phyloP scores from a whole-genome alignment of 2,888 invertebrate species.

The Busseola fusca region DNA sequence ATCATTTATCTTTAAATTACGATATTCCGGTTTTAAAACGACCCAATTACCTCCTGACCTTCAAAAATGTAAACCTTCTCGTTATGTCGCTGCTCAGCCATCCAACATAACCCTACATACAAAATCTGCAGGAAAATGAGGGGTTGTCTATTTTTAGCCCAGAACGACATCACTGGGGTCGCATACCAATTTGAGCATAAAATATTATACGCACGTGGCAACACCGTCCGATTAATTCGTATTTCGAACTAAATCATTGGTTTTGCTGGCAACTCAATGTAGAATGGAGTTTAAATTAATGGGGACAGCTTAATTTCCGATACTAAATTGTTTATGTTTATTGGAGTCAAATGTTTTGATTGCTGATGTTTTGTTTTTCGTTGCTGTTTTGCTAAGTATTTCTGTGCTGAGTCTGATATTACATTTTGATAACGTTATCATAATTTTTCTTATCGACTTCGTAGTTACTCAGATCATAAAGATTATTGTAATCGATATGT shows the following conservation, averaged over 20 bases:
- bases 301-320: constrained; percentile 34
- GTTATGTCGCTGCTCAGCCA: constrained; percentile 21
- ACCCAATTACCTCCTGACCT: constrained; percentile 42
- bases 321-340: constrained; percentile 11
- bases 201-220: constrained; percentile 55
- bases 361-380: too few relatives aligned
- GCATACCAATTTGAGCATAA: constrained; percentile 53
- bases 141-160: constrained; percentile 48
- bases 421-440: background rate
- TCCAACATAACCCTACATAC: constrained; percentile 35
- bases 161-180: constrained; percentile 44
- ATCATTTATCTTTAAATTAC: too few relatives aligned
- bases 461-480: background rate
- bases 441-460: background rate
- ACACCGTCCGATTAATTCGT: constrained; percentile 39
- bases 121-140: constrained; percentile 48
- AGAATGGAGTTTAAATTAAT: constrained; percentile 36
- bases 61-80: constrained; percentile 31
- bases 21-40: background rate
- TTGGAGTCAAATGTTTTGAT: constrained; percentile 14
- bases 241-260: constrained; percentile 41
- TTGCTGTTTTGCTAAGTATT: constrained; percentile 2
- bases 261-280: constrained; percentile 26
- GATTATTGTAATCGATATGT: background rate
- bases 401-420: background rate